Evolutionary conservation across 1,140 invertebrate species (phyloP).

Genomic region (Solenopsis fugax): DNA sequence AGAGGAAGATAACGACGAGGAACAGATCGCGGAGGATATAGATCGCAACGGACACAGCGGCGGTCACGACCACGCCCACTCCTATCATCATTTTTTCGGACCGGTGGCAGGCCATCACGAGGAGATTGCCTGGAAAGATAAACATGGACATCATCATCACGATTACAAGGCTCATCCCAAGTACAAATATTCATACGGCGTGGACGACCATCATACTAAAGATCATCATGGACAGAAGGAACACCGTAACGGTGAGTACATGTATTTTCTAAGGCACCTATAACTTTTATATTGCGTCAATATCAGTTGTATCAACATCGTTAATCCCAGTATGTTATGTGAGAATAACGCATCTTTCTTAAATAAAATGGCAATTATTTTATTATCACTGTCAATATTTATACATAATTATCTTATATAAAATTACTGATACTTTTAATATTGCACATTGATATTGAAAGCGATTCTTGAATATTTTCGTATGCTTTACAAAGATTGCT

Average conservation of each 20-base stretch:
- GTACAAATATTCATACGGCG: slow-evolving; percentile 80
- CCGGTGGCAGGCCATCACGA: slow-evolving; percentile 75
- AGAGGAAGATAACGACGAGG: neutral
- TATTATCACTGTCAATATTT: neutral
- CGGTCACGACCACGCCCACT: slow-evolving; percentile 71
- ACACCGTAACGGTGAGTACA: slow-evolving; percentile 77
- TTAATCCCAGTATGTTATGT: neutral
- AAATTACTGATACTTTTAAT: too few species aligned
- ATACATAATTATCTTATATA: neutral
- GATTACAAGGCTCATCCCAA: slow-evolving; percentile 80
- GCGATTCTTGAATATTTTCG: too few species aligned
- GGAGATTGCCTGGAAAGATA: slow-evolving; percentile 74
- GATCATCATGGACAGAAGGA: slow-evolving; percentile 81
- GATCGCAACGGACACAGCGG: neutral
- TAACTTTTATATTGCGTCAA: slow-evolving; percentile 2
- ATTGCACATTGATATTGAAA: too few species aligned
- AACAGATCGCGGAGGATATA: neutral
- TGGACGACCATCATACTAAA: slow-evolving; percentile 81
- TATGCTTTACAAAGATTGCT: too few species aligned
- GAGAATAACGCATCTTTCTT: neutral
- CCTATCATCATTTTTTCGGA: slow-evolving; percentile 77
- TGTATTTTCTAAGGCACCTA: neutral
- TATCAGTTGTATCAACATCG: too few species aligned
- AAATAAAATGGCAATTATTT: neutral
- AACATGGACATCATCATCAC: slow-evolving; percentile 75